Conservation (phyloP, 2,797 vertebrate genomes). For the Amniataba percoides region DNA sequence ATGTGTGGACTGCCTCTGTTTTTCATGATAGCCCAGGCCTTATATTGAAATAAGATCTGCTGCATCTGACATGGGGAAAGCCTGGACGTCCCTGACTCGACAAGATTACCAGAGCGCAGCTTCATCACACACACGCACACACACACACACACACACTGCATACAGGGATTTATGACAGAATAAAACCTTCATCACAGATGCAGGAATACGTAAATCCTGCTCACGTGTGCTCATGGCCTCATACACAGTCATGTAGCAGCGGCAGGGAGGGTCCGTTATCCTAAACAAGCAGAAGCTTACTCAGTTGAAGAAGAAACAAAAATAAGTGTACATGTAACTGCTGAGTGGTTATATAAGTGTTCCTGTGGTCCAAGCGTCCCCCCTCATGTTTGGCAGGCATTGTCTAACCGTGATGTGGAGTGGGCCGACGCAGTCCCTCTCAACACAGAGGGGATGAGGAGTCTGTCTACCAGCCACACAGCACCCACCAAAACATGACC, state of each 20-base stretch:
- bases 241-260: conserved; percentile 12
- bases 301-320: conserved; percentile 33
- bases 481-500: conserved; percentile 41
- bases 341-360: conserved; percentile 62
- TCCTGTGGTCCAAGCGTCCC: conserved; percentile 33
- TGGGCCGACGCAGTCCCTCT: conserved; percentile 14
- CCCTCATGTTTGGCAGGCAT: conserved; percentile 25
- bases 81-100: conserved; percentile 70
- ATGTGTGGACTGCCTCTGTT: conserved; percentile 49
- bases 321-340: conserved; percentile 45
- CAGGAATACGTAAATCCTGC: conserved; percentile 75
- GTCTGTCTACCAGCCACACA: conserved; percentile 28
- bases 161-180: conserved; percentile 74
- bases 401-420: conserved; percentile 39
- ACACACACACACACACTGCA: conserved; percentile 38
- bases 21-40: conserved; percentile 38
- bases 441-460: conserved; percentile 16
- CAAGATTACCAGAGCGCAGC: conserved; percentile 63
- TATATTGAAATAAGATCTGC: conserved; percentile 70
- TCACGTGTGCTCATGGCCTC: conserved; percentile 59
- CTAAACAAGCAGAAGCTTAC: conserved; percentile 32
- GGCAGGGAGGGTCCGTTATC: conserved; percentile 20
- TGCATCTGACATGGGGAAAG: conserved; percentile 66
- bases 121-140: conserved; percentile 43
- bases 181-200: conserved; percentile 79